Evolutionary conservation across 2,888 invertebrate genomes (phyloP).

Genomic region (Lacanobia oleracea): DNA sequence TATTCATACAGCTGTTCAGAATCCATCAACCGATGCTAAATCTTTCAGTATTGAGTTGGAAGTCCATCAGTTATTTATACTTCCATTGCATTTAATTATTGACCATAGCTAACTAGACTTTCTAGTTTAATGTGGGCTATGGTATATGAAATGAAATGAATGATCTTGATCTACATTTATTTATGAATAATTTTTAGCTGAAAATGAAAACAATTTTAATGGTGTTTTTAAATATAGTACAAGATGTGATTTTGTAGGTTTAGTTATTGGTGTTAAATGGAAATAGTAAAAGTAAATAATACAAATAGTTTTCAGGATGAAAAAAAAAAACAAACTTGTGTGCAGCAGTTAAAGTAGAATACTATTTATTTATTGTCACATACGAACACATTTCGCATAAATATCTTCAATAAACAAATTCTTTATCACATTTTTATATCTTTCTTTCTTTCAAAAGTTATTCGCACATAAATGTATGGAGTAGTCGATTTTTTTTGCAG

Average conservation of each 20-base stretch:
- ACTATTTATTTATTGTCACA: no score
- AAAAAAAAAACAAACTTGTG: no score
- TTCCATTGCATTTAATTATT: slow-evolving; percentile 39
- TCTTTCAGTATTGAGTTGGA: slow-evolving; percentile 13
- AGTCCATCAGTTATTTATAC: slow-evolving; percentile 34
- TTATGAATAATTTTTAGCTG: neutral
- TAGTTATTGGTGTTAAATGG: neutral
- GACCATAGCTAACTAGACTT: slow-evolving; percentile 1
- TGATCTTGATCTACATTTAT: slow-evolving; percentile 11
- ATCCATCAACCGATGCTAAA: slow-evolving; percentile 27
- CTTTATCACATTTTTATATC: no score
- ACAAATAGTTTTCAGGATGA: no score
- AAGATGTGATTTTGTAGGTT: neutral
- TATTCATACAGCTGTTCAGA: slow-evolving; percentile 36
- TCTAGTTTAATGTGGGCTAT: neutral
- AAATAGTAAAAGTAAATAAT: no score
- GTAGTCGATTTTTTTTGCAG: no score
- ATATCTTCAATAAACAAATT: no score
- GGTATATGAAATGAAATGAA: slow-evolving; percentile 1
- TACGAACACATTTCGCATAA: no score
- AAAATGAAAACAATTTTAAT: neutral
- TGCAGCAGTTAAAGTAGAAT: no score
- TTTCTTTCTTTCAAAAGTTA: no score
- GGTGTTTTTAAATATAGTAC: neutral
- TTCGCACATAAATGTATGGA: no score